These are phyloP conservation scores for Trichonephila inaurata DNA, from an alignment of 1,140 invertebrate species.

Conservation along the genomic window DNA sequence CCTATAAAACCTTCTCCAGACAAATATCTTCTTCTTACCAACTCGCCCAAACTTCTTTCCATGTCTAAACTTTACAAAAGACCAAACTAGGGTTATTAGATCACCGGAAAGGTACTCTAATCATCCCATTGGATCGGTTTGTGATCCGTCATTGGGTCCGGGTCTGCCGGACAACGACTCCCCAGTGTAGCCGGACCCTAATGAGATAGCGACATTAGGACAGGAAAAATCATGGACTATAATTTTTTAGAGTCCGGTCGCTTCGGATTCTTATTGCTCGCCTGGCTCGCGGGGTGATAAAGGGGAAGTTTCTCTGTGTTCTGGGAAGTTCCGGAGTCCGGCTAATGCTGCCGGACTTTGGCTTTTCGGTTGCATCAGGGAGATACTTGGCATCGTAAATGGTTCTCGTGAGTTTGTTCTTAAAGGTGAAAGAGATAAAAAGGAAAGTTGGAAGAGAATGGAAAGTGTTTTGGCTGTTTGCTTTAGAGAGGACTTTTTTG, in stretches of 20 bases:
- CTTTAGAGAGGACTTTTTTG: background rate
- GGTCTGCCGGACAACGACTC: slow-evolving; percentile 13
- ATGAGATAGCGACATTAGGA: slow-evolving; percentile 59
- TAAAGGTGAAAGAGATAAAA: background rate
- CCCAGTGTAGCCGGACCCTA: background rate
- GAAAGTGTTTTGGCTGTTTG: background rate
- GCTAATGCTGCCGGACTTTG: slow-evolving; percentile 8
- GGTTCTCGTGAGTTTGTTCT: background rate
- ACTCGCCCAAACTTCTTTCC: background rate
- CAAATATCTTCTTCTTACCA: background rate
- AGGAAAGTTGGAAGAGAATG: background rate
- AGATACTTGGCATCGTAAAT: background rate
- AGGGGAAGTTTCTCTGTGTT: slow-evolving; percentile 3
- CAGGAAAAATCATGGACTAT: slow-evolving; percentile 36
- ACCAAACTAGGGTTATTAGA: background rate
- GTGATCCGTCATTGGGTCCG: background rate
- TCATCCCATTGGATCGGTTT: slow-evolving; percentile 8
- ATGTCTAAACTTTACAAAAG: background rate
- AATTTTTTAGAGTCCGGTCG: background rate
- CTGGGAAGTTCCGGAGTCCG: background rate
- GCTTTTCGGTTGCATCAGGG: background rate
- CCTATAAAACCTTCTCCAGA: too few species aligned
- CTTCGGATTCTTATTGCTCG: background rate
- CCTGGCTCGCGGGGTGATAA: slow-evolving; percentile 33
- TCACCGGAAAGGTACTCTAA: background rate